These are phyloP conservation scores for Acipenser ruthenus DNA, from an alignment of 2,797 vertebrate genomes.

Conservation along the genomic window DNA sequence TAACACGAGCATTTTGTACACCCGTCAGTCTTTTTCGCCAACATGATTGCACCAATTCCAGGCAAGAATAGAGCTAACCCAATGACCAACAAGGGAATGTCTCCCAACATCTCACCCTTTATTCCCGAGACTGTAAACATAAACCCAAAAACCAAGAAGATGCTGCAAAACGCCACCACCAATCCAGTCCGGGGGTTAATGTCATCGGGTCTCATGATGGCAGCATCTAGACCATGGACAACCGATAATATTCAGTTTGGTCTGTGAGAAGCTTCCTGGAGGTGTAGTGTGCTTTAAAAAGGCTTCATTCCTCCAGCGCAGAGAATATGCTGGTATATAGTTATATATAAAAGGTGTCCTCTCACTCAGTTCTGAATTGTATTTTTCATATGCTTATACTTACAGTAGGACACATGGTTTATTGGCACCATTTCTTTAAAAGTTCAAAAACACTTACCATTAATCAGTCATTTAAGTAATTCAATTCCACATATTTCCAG, in stretches of 20 bases:
- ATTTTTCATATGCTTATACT: too few species aligned
- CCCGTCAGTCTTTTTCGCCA: slow-evolving; percentile 66
- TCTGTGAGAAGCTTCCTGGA: too few species aligned
- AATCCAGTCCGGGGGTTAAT: slow-evolving; percentile 72
- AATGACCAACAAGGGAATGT: slow-evolving; percentile 66
- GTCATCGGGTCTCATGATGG: slow-evolving; percentile 61
- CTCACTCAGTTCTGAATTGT: too few species aligned
- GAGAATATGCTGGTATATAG: too few species aligned
- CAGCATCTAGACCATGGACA: slow-evolving; percentile 3
- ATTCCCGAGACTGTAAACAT: slow-evolving; percentile 76
- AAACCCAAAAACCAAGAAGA: slow-evolving; percentile 72
- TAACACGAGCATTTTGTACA: slow-evolving; percentile 52
- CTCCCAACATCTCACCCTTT: slow-evolving; percentile 67
- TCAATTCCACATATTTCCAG: too few species aligned
- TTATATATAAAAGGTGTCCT: too few species aligned
- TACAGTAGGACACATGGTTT: too few species aligned
- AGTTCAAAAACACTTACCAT: too few species aligned
- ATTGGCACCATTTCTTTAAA: too few species aligned
- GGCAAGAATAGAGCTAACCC: slow-evolving; percentile 72
- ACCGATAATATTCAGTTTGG: background rate
- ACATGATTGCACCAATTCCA: slow-evolving; percentile 61
- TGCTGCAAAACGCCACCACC: slow-evolving; percentile 69
- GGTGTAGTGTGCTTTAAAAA: too few species aligned
- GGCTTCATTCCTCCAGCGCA: too few species aligned
- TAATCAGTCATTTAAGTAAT: too few species aligned